Evolutionary conservation across 1,140 invertebrate genomes (phyloP).

Genomic region (Drosophila varians): DNA sequence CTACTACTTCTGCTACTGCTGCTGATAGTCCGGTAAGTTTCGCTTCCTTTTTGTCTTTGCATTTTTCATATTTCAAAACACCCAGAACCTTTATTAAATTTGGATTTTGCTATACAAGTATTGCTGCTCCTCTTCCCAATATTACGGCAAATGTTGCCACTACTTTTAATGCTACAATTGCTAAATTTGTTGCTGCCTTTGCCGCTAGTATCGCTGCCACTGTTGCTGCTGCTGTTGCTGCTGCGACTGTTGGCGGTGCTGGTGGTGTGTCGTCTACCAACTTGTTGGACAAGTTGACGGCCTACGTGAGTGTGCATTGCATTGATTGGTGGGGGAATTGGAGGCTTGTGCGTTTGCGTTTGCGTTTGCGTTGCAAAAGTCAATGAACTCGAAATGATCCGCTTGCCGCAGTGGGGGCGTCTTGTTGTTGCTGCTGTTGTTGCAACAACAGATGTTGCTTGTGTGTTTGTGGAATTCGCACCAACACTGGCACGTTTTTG

Average conservation of each 20-base stretch:
- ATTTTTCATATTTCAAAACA: too few relatives aligned
- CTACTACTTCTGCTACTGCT: too few relatives aligned
- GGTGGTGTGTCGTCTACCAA: constrained; percentile 62
- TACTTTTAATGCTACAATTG: constrained; percentile 8
- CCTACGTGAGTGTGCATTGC: constrained; percentile 79
- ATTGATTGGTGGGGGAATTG: constrained; percentile 67
- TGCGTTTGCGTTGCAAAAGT: constrained; percentile 75
- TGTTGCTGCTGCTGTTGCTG: constrained; percentile 16
- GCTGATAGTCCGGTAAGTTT: too few relatives aligned
- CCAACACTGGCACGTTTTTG: constrained; percentile 28
- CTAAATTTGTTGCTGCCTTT: not conserved
- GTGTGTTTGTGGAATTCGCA: constrained; percentile 63
- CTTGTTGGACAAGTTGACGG: constrained; percentile 80
- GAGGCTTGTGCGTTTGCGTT: constrained; percentile 80
- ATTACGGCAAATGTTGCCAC: not conserved
- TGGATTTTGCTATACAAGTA: too few relatives aligned
- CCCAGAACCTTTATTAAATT: too few relatives aligned
- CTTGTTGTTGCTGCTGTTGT: constrained; percentile 14
- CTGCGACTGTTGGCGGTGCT: constrained; percentile 14
- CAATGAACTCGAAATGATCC: constrained; percentile 63
- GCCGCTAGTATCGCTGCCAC: not conserved
- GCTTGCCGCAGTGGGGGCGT: constrained; percentile 26
- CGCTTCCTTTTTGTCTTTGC: too few relatives aligned
- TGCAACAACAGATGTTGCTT: constrained; percentile 8
- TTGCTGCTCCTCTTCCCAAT: not conserved